A percentile compares a stretch with the other conserved stretches of the same genome.
Evolutionary conservation across 2,888 invertebrate species (phyloP).

Genomic region (Drosophila setosimentum): DNA sequence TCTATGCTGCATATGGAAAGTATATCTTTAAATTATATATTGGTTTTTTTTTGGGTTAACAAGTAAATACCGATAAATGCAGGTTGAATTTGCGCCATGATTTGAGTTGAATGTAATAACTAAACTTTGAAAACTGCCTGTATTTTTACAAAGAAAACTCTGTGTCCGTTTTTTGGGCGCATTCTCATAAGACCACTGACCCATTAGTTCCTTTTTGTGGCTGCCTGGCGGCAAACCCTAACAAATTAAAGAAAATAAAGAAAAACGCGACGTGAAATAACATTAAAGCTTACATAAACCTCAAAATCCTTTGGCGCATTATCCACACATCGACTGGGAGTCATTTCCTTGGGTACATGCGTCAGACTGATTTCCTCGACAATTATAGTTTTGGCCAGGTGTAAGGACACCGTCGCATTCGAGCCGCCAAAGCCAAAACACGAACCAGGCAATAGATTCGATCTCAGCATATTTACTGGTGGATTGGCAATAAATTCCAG

Average conservation of each 20-base stretch:
- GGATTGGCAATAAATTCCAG: conserved; percentile 74
- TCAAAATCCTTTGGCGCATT: conserved; percentile 79
- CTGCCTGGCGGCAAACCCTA: conserved; percentile 51
- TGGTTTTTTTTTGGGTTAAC: neutral
- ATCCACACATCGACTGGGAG: conserved; percentile 59
- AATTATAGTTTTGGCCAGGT: conserved; percentile 61
- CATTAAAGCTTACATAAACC: conserved; percentile 60
- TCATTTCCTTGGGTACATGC: conserved; percentile 68
- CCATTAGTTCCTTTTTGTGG: conserved; percentile 46
- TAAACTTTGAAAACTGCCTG: conserved; percentile 42
- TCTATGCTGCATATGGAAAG: conserved; percentile 39
- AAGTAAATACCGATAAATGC: conserved; percentile 73
- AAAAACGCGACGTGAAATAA: neutral
- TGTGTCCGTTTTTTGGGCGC: conserved; percentile 47
- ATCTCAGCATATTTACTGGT: conserved; percentile 70
- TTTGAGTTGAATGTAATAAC: conserved; percentile 67
- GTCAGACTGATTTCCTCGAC: conserved; percentile 66
- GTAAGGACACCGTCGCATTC: conserved; percentile 62
- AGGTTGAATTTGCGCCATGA: conserved; percentile 75
- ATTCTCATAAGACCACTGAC: conserved; percentile 64
- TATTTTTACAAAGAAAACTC: conserved; percentile 40
- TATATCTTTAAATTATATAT: neutral
- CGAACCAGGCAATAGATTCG: conserved; percentile 65
- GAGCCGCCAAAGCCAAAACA: conserved; percentile 73
- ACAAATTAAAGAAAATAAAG: neutral